Evolutionary conservation across 2,113 vertebrate genomes (phyloP).

Genomic region (Eulacestoma nigropectus): DNA sequence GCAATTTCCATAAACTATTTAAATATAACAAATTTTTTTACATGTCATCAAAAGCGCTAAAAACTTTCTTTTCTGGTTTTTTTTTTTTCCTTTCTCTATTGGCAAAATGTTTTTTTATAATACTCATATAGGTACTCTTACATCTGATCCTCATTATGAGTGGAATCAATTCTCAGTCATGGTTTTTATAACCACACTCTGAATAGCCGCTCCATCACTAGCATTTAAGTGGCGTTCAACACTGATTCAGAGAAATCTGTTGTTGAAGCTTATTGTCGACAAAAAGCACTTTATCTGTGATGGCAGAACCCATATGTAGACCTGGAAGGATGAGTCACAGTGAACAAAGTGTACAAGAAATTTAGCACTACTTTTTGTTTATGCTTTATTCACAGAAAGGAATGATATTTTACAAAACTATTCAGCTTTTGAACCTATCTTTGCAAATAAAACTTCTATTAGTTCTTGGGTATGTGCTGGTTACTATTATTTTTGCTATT

Average conservation of each 20-base stretch:
- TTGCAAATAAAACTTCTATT: neutral
- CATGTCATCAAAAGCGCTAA: neutral
- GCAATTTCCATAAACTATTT: neutral
- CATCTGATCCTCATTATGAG: constrained; percentile 17
- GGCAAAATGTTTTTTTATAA: neutral
- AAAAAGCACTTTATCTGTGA: neutral
- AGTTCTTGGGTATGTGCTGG: neutral
- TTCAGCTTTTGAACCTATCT: neutral
- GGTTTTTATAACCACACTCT: neutral
- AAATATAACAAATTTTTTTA: neutral
- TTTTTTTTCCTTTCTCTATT: neutral
- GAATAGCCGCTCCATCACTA: neutral
- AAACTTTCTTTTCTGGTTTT: neutral
- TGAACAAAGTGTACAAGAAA: neutral
- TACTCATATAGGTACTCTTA: neutral
- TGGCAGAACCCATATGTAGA: neutral
- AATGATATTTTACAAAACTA: neutral
- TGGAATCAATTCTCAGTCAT: neutral
- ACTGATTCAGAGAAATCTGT: neutral
- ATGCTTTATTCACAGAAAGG: neutral
- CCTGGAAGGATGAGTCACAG: neutral
- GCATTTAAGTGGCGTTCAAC: neutral
- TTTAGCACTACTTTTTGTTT: neutral
- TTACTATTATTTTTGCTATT: neutral
- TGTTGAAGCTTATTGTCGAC: neutral